Evolutionary conservation across 2,797 vertebrate species (phyloP).

Genomic region (Phyllotis vaccarum): DNA sequence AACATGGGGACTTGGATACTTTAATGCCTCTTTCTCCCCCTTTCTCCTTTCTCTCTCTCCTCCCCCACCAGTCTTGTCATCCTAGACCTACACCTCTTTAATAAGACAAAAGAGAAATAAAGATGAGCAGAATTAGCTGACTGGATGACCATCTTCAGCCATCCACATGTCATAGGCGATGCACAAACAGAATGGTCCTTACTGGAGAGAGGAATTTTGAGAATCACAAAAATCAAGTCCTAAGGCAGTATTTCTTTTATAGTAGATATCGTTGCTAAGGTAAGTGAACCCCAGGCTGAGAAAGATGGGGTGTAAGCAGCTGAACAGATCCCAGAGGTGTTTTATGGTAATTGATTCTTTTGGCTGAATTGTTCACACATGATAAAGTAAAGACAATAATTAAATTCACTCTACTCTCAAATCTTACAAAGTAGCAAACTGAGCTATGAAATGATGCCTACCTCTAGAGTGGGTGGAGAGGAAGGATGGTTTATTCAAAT

Average conservation of each 20-base stretch:
- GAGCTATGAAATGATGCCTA: conserved; percentile 27
- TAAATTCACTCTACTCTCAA: conserved; percentile 49
- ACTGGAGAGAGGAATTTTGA: neutral
- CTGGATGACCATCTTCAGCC: neutral
- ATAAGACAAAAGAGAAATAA: neutral
- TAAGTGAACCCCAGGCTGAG: neutral
- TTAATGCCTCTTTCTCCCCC: neutral
- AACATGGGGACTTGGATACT: neutral
- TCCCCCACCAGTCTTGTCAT: neutral
- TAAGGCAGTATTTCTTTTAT: neutral
- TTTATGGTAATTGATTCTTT: conserved; percentile 22
- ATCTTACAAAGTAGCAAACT: conserved; percentile 39
- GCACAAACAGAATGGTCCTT: neutral
- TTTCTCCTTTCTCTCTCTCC: neutral
- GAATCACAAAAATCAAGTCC: neutral
- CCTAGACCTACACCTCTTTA: neutral
- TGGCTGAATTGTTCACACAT: conserved; percentile 37
- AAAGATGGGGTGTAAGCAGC: neutral
- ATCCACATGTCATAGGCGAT: neutral
- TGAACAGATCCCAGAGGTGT: neutral
- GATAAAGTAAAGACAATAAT: conserved; percentile 65
- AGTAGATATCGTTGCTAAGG: neutral
- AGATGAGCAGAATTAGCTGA: neutral
- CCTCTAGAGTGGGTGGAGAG: neutral
- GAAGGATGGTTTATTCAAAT: conserved; percentile 47